phyloP scores from a whole-genome alignment of 1,140 invertebrate genomes.

The Gyrodactylus salaris region DNA sequence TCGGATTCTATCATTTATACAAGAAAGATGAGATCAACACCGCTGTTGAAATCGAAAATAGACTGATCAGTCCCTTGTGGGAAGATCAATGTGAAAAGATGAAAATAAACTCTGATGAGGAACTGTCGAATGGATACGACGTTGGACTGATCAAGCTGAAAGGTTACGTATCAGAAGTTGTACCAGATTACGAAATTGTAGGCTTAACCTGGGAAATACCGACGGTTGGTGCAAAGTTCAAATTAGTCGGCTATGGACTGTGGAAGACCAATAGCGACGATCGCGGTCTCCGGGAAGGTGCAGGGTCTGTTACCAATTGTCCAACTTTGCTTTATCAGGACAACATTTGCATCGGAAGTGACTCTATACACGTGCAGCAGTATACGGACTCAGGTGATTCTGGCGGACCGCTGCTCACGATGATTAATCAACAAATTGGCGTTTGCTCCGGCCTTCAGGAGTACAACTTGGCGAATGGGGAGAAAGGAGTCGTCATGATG shows the following conservation, averaged over 20 bases:
- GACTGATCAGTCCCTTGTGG: neutral
- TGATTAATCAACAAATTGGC: neutral
- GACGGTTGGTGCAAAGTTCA: neutral
- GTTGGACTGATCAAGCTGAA: neutral
- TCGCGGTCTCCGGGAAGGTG: neutral
- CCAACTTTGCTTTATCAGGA: neutral
- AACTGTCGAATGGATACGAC: neutral
- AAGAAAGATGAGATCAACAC: neutral
- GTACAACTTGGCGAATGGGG: neutral
- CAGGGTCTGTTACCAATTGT: neutral
- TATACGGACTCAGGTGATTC: neutral
- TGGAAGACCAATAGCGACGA: neutral
- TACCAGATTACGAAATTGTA: neutral
- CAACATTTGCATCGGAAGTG: neutral
- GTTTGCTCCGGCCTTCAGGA: neutral
- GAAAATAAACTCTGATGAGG: neutral
- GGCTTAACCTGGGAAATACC: neutral
- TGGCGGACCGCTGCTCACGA: neutral
- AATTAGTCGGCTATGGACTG: neutral
- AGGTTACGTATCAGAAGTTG: neutral
- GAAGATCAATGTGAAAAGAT: neutral
- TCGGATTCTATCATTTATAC: neutral
- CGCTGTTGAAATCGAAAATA: neutral
- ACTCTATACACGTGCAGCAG: neutral
- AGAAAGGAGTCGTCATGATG: neutral